Conservation (phyloP, 2,797 vertebrate genomes). For the Ptychadena robeensis region DNA sequence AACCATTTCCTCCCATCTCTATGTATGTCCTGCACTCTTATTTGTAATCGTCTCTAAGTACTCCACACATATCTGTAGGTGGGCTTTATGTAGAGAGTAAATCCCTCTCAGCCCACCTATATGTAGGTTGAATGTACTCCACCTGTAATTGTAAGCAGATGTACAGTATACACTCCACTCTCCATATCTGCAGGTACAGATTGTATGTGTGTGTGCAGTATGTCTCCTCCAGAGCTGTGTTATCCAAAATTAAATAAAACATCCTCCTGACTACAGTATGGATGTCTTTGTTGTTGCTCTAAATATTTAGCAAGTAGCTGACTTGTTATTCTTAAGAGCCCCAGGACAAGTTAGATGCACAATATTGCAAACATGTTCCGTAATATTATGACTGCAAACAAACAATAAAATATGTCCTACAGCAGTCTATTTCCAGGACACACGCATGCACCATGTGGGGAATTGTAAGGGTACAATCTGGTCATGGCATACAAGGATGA, state of each 20-base stretch:
- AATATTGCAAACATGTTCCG: neutral
- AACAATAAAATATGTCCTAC: neutral
- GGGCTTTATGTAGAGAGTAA: no score
- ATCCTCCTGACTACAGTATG: slow-evolving; percentile 6
- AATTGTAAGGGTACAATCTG: neutral
- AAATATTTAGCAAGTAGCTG: slow-evolving; percentile 21
- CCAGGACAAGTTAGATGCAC: neutral
- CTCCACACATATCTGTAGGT: no score
- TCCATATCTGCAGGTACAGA: no score
- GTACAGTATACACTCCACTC: no score
- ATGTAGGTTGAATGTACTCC: no score
- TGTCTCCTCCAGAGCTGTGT: neutral
- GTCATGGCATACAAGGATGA: neutral
- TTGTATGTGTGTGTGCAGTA: no score
- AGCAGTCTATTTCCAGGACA: neutral
- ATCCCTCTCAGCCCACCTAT: no score
- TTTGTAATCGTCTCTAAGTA: no score
- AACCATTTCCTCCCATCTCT: no score
- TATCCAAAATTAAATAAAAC: neutral
- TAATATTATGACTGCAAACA: slow-evolving; percentile 30
- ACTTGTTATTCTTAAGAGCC: slow-evolving; percentile 4
- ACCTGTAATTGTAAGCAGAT: no score
- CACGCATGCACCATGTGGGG: neutral
- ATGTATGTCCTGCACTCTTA: no score
- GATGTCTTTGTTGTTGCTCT: slow-evolving; percentile 15